Base-by-base conservation (phyloP, 2,888 invertebrate genomes). In the Phyto melanocephala region DNA sequence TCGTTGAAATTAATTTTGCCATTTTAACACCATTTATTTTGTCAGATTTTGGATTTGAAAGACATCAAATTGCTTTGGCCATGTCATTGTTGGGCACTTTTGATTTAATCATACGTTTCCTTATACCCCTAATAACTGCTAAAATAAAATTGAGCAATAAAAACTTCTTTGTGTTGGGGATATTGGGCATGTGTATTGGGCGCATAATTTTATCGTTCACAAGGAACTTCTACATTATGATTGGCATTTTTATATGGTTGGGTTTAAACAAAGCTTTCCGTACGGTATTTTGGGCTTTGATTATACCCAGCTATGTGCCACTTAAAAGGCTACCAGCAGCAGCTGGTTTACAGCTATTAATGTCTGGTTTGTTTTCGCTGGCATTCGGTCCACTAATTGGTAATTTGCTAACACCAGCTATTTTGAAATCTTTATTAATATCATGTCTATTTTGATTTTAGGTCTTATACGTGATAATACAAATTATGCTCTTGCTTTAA, bases 1-100 rank as follows among this genome's bases (percentile, higher is more conserved):
- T 95, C 87, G 94, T 93, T 22, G 95, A 95, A 88, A 87, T 95
- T 8, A 95, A 95, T 88, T 95, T 95, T 88, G 94, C 95, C n/a
- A 92, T 95, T 67, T 87, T 95, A 70, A 95, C 95, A 0, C 95
- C 95, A 0, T 95, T 95, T 85, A 94, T 95, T 81, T 90, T 95
- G 6, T 92, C 92, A 33, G 95, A 95, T 84, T 94, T 94, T 87
- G 93, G 94, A 8, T 93, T 94, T 85, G 88, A 90, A 0, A 72
- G 80, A 0, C 22, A 78, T 8, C 81, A 95, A 89, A 93, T 94
- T 0, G 95, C 95, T 0, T 90, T 93, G 2, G 94, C 94, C 79
- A 95, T 95, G 95, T 95, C 95, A 0, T 89, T 94, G 50, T 90
- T 95, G 80, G 95, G 93, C 0, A 93, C 93, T 33, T 92, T 94